Conservation (phyloP, 2,797 vertebrate genomes). For the Chelon auratus region DNA sequence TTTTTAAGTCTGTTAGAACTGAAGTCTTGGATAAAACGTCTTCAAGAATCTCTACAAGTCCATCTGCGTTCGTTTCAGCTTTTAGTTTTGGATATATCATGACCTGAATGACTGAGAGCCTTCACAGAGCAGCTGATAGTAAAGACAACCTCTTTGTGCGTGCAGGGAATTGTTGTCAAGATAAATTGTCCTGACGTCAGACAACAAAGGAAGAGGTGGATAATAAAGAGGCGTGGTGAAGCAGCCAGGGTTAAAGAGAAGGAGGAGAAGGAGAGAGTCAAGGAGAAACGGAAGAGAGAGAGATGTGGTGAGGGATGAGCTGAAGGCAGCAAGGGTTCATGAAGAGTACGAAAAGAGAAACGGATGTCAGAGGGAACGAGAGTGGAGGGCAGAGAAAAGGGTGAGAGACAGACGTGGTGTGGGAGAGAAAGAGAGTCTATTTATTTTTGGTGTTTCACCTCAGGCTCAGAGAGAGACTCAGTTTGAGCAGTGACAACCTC, state of each 20-base stretch:
- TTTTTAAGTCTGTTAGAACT: too few relatives aligned
- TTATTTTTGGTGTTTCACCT: conserved; percentile 26
- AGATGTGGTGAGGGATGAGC: not conserved
- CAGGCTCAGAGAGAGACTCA: not conserved
- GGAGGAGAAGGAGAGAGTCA: not conserved
- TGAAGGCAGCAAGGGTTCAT: conserved; percentile 26
- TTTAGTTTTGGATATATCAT: too few relatives aligned
- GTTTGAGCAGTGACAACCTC: conserved; percentile 19
- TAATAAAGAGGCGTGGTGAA: conserved; percentile 1
- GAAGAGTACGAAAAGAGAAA: conserved; percentile 20
- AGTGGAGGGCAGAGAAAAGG: not conserved
- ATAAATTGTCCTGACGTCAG: not conserved
- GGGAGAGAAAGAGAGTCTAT: conserved; percentile 8
- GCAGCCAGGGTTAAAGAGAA: conserved; percentile 4
- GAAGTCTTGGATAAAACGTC: too few relatives aligned
- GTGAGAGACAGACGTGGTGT: conserved; percentile 1
- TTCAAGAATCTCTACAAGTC: too few relatives aligned
- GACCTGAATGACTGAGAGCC: too few relatives aligned
- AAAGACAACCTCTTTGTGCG: not conserved
- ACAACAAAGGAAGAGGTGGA: conserved; percentile 1
- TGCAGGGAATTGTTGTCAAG: not conserved
- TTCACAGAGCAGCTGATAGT: too few relatives aligned
- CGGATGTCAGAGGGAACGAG: not conserved
- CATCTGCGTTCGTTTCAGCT: too few relatives aligned
- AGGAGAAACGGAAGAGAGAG: not conserved